Base-by-base conservation (phyloP, 2,797 vertebrate genomes). In the Threskiornis aethiopicus region DNA sequence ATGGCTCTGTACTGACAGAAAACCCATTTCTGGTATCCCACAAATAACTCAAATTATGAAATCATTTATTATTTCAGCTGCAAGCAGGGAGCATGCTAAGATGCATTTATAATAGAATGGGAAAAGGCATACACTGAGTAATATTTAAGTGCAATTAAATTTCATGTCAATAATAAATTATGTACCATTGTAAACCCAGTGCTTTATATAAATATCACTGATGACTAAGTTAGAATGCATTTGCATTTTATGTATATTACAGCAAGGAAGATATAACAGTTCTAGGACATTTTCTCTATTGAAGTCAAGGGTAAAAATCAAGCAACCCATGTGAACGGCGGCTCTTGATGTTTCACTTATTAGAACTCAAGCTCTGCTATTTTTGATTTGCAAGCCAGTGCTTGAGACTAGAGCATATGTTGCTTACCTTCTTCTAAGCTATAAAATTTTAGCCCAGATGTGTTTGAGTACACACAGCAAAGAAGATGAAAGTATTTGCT, bases 71-170 rank as follows among this genome's bases (percentile, higher is more conserved):
- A 72, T 88, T 94, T 77, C 82, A 85, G 41, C 64, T 93, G 91
- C 91, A 94, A 96, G 83, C 69, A 95, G 28, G 87, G 78, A 97
- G 47, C 85, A 95, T 47, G 46, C 86, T 92, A 94, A 94, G 47
- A 83, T 95, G 79, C 67, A 88, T 90, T 96, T 92, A 84, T 89
- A 93, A 87, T 47, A 89, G 87, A 96, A 96, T 85, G 49, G 42
- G 65, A 91, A 97, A 96, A 97, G 42, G 58, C 94, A 97, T 89
- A 79, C 42, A 92, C 81, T 49, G 31, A 97, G 89, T 84, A 97
- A 91, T 90, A 97, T 87, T 91, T 95, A 95, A 93, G 85, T 84
- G 39, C 89, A 97, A 97, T 92, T 98, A 97, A 96, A 94, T 93
- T 96, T 73, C 16, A 89, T 89, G 81, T 87, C 77, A 77, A 59